Evolutionary conservation across 1,140 invertebrate genomes (phyloP).

Genomic region (Ridgeia piscesae): DNA sequence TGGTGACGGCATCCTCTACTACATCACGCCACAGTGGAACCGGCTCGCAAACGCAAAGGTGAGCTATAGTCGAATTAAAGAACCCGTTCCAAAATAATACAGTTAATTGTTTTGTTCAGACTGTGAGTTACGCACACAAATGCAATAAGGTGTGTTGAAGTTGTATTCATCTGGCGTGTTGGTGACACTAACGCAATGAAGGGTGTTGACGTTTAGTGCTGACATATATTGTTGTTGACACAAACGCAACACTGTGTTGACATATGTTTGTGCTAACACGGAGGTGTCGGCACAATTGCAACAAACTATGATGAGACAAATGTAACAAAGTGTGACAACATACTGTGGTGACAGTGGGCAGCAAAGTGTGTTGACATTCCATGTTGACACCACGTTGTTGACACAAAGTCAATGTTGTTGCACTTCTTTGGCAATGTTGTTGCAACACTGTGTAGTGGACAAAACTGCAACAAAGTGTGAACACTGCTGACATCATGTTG

Average conservation of each 20-base stretch:
- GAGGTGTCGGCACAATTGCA: not conserved
- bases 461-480: not conserved
- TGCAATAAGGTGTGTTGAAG: not conserved
- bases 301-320: not conserved
- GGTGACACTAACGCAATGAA: not conserved
- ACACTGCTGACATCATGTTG: not conserved
- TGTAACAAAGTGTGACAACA: not conserved
- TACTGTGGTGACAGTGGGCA: not conserved
- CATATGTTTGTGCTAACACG: not conserved
- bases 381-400: not conserved
- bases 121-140: not conserved
- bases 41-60: slow-evolving; percentile 79
- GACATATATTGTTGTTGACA: not conserved
- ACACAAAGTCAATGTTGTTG: not conserved
- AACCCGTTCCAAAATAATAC: not conserved
- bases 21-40: slow-evolving; percentile 72
- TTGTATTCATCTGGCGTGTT: not conserved
- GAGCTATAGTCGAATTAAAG: slow-evolving; percentile 14
- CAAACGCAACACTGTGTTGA: not conserved
- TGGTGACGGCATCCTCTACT: slow-evolving; percentile 57
- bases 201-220: not conserved
- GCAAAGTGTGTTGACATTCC: too few species aligned
- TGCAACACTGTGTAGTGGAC: not conserved
- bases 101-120: not conserved
- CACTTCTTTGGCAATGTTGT: not conserved